Conservation (phyloP, 1,140 invertebrate species). For the Ostrea denselamellosa region DNA sequence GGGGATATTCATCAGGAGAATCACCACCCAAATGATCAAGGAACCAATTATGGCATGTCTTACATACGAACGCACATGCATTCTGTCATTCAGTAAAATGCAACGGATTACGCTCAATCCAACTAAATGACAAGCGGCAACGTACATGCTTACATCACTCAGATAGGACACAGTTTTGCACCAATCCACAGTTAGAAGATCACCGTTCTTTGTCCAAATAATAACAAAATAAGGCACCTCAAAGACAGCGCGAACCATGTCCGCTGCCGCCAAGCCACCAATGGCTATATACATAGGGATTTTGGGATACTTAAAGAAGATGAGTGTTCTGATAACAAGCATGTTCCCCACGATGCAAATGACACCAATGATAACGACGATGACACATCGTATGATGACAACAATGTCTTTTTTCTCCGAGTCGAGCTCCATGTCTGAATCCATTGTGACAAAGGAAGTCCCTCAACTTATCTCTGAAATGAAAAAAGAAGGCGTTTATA, state of each 20-base stretch:
- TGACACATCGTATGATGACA: constrained; percentile 60
- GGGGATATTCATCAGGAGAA: constrained; percentile 59
- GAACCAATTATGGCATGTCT: constrained; percentile 59
- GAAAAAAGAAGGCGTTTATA: background rate
- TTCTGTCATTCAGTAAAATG: constrained; percentile 70
- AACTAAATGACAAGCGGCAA: constrained; percentile 69
- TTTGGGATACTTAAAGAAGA: constrained; percentile 63
- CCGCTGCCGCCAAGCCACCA: constrained; percentile 66
- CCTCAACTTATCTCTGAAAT: constrained; percentile 51
- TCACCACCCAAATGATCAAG: constrained; percentile 56
- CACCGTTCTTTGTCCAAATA: constrained; percentile 51
- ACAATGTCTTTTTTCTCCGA: constrained; percentile 7
- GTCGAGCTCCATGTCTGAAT: constrained; percentile 32
- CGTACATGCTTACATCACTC: constrained; percentile 62
- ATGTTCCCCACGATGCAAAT: constrained; percentile 71
- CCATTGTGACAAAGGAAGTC: constrained; percentile 70
- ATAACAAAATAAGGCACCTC: constrained; percentile 69
- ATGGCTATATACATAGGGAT: constrained; percentile 69
- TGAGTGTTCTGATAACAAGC: constrained; percentile 67
- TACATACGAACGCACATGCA: constrained; percentile 60
- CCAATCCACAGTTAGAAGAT: constrained; percentile 62
- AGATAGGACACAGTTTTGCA: constrained; percentile 70
- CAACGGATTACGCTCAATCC: constrained; percentile 69
- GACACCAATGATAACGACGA: constrained; percentile 68
- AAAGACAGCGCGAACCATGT: constrained; percentile 65